Conservation (phyloP, 1,140 invertebrate genomes). For the Atta colombica region DNA sequence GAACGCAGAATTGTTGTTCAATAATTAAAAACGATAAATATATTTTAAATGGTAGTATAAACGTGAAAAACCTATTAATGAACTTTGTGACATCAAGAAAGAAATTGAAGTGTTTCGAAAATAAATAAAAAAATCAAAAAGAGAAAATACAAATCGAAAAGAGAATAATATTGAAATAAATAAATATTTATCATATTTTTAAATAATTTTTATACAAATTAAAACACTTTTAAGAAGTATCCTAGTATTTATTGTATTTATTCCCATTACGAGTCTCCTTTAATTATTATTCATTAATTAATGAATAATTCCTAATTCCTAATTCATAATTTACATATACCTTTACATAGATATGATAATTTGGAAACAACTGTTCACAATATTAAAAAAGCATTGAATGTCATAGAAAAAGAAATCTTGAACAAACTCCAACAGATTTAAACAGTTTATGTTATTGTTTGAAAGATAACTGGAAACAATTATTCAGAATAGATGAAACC, state of each 20-base stretch:
- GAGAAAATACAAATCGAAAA: neutral
- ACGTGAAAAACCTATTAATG: too few species aligned
- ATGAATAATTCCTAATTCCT: too few species aligned
- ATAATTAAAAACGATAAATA: neutral
- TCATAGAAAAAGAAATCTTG: neutral
- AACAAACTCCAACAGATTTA: neutral
- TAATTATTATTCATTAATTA: neutral
- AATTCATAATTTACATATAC: neutral
- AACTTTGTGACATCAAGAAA: neutral
- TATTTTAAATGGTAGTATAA: neutral
- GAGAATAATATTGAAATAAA: neutral
- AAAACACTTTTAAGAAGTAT: too few species aligned
- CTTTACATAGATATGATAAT: neutral
- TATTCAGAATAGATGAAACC: neutral
- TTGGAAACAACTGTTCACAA: neutral
- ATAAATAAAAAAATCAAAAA: neutral
- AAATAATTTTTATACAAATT: too few species aligned
- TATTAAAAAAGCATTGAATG: neutral
- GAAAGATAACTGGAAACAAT: neutral
- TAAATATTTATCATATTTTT: neutral
- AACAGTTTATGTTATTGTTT: neutral
- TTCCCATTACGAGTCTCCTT: too few species aligned
- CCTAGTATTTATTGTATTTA: too few species aligned
- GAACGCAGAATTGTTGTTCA: too few species aligned
- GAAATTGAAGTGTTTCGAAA: neutral